Base-by-base conservation (phyloP, 2,113 vertebrate species). In the Mola mola region DNA sequence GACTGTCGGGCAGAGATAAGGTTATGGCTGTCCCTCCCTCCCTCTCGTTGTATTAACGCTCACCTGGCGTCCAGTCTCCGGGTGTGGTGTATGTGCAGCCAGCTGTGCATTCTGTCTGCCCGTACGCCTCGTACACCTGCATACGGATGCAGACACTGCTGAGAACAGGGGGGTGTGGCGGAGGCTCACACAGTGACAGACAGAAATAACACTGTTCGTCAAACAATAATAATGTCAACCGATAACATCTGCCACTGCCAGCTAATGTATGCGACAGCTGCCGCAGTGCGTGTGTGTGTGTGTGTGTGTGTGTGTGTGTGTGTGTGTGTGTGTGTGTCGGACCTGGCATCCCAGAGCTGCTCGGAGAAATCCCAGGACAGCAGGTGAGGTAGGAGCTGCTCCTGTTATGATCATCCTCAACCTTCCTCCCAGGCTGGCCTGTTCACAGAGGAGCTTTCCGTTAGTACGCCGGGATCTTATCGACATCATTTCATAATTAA, bases 1-100 rank as follows among this genome's bases (percentile, higher is more conserved):
- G n/a, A n/a, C n/a, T n/a, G n/a, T n/a, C n/a, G n/a, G n/a, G n/a
- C n/a, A n/a, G n/a, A n/a, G n/a, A n/a, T n/a, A n/a, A n/a, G n/a
- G n/a, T n/a, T n/a, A n/a, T n/a, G n/a, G n/a, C n/a, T n/a, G n/a
- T n/a, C n/a, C n/a, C n/a, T n/a, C n/a, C n/a, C n/a, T n/a, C n/a
- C n/a, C n/a, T n/a, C n/a, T n/a, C 26, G 16, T 59, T 58, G 28
- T 33, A 37, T 50, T 28, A 61, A 28, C 0, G 0, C 66, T 79
- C 86, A 99, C 97, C 96, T 94, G 95, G 93, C 1, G 96, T 98
- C 96, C 96, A 99, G 90, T 99, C 97, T 40, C 97, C 96, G 0
- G 97, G 97, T 2, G 96, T 98, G 5, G 97, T 99, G 65, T 93
- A 98, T 40, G 97, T 98, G 72, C 97, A 98, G 36, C 97, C 97